Conservation (phyloP, 2,888 invertebrate species). For the Papilio protenor region DNA sequence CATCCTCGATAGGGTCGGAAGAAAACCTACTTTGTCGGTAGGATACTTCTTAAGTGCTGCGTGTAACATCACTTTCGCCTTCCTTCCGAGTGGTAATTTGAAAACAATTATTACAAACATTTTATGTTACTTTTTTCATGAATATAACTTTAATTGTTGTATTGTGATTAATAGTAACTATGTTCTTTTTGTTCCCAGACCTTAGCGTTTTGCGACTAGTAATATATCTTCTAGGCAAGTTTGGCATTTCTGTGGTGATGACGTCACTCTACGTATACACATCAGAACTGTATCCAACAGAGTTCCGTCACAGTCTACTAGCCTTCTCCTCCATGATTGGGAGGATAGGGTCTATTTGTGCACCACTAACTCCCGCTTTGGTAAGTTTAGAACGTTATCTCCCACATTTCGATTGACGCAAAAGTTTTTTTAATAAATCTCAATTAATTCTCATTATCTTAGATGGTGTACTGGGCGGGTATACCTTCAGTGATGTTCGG, state of each 20-base stretch:
- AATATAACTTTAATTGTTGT: background rate
- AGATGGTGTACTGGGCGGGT: conserved; percentile 70
- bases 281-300: conserved; percentile 89
- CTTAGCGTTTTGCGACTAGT: conserved; percentile 66
- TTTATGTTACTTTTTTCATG: background rate
- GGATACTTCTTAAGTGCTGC: conserved; percentile 85
- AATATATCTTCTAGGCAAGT: conserved; percentile 86
- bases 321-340: conserved; percentile 90
- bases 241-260: conserved; percentile 86
- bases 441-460: conserved; percentile 46
- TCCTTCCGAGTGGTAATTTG: conserved; percentile 78
- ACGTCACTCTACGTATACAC: conserved; percentile 87
- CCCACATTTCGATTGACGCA: background rate
- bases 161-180: background rate
- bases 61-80: conserved; percentile 71
- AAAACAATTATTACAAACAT: background rate
- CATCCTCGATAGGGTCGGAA: conserved; percentile 85
- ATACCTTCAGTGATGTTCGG: conserved; percentile 84
- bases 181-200: conserved; percentile 56
- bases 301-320: conserved; percentile 86
- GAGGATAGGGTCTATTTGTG: conserved; percentile 87
- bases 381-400: conserved; percentile 63
- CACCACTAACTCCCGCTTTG: conserved; percentile 87
- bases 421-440: conserved; percentile 1
- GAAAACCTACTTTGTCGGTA: conserved; percentile 84